phyloP scores from a whole-genome alignment of 1,140 invertebrate species.

The Sycobia sp. region DNA sequence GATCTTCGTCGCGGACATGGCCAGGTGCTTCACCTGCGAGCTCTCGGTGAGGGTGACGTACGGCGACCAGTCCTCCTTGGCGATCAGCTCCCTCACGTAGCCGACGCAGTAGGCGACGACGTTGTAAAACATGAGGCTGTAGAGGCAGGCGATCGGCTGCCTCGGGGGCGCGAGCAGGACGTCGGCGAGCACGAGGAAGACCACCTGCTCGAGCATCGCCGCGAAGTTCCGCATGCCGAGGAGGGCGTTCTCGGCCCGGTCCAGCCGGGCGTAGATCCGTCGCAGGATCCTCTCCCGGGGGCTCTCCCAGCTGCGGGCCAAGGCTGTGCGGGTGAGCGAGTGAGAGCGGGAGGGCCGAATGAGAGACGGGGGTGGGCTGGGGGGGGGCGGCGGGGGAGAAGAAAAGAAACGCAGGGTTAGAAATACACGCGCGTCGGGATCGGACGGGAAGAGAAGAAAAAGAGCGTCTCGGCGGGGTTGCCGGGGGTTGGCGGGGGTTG shows the following conservation, averaged over 20 bases:
- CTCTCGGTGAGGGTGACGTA: constrained; percentile 75
- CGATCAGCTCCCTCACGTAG: constrained; percentile 74
- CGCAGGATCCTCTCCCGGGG: constrained; percentile 9
- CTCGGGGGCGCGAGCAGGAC: constrained; percentile 65
- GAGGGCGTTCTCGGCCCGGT: constrained; percentile 67
- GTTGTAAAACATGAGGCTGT: constrained; percentile 82
- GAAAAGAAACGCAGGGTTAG: neutral
- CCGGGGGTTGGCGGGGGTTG: no score
- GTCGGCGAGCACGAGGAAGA: constrained; percentile 77
- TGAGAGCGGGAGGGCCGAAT: no score
- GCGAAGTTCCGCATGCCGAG: constrained; percentile 71
- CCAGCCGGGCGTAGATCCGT: constrained; percentile 65
- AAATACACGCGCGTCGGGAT: neutral
- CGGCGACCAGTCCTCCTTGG: constrained; percentile 77
- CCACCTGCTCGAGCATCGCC: constrained; percentile 70
- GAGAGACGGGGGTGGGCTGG: no score
- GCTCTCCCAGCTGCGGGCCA: constrained; percentile 53
- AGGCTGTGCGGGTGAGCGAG: constrained; percentile 23
- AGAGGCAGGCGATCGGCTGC: constrained; percentile 71
- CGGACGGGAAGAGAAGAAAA: no score
- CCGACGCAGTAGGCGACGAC: constrained; percentile 77
- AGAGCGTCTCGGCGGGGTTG: no score
- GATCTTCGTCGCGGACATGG: constrained; percentile 82
- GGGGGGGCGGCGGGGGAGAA: no score
- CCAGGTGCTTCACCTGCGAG: constrained; percentile 75